phyloP scores from a whole-genome alignment of 2,113 vertebrate genomes.

The Grantiella picta region DNA sequence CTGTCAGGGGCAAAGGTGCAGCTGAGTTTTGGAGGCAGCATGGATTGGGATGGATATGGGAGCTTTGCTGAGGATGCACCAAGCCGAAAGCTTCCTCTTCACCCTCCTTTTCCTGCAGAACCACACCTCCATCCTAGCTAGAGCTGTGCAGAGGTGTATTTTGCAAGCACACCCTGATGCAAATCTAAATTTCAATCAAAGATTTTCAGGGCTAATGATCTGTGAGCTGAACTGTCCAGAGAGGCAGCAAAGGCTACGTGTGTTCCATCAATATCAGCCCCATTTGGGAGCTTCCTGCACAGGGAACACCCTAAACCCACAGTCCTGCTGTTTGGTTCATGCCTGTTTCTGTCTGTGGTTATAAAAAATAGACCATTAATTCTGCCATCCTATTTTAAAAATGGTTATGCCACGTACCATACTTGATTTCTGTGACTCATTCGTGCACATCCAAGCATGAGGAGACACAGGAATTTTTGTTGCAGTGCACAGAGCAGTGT shows the following conservation, averaged over 20 bases:
- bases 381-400: background rate
- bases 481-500: background rate
- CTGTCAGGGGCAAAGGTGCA: background rate
- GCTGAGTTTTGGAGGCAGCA: background rate
- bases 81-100: background rate
- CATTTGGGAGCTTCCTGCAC: background rate
- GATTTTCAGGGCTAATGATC: background rate
- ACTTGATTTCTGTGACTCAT: background rate
- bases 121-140: background rate
- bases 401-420: rapidly evolving
- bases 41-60: rapidly evolving
- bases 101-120: background rate
- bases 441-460: background rate
- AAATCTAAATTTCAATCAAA: background rate
- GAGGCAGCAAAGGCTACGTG: rapidly evolving
- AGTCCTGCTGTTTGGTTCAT: background rate
- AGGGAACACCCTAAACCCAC: background rate
- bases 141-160: background rate
- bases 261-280: rapidly evolving
- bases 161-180: too few relatives aligned
- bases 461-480: background rate
- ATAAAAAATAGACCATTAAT: background rate
- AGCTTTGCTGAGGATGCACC: background rate
- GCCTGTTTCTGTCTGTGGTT: background rate
- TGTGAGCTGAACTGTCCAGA: rapidly evolving